These are phyloP conservation scores for Anguilla anguilla DNA, from an alignment of 2,797 vertebrate genomes.

Conservation along the genomic window DNA sequence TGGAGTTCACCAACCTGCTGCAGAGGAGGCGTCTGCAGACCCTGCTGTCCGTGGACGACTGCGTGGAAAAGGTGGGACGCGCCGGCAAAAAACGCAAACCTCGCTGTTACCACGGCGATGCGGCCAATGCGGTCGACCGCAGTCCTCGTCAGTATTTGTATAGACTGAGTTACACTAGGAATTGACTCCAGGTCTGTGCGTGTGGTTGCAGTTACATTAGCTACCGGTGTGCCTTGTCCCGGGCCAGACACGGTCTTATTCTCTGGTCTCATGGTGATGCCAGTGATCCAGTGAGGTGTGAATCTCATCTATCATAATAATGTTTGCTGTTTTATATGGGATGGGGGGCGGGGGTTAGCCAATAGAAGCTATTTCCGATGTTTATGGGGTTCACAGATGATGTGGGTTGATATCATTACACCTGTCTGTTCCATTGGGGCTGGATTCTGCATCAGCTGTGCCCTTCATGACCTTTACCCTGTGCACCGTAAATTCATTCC, in stretches of 20 bases:
- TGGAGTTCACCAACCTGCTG: conserved; percentile 99
- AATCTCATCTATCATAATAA: background rate
- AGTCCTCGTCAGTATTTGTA: background rate
- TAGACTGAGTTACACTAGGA: background rate
- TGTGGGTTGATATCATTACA: background rate
- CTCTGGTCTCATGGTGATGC: background rate
- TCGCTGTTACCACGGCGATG: background rate
- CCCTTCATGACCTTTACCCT: background rate
- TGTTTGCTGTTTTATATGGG: background rate
- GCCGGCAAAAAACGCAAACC: background rate
- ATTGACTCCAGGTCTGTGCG: background rate
- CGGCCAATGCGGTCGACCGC: background rate
- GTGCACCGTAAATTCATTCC: background rate
- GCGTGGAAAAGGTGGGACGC: conserved; percentile 84
- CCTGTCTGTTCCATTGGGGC: background rate
- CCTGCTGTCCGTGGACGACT: conserved; percentile 94
- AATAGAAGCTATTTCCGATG: background rate
- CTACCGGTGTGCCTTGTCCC: background rate
- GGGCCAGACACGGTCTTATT: background rate
- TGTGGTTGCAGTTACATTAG: background rate
- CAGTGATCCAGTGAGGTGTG: background rate
- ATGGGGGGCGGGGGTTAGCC: background rate
- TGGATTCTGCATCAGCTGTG: background rate
- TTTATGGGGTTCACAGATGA: background rate
- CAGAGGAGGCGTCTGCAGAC: conserved; percentile 94